These are phyloP conservation scores for Strongylocentrotus purpuratus DNA, from an alignment of 35 echinoderm and acorn worm genomes.

Conservation along the genomic window DNA sequence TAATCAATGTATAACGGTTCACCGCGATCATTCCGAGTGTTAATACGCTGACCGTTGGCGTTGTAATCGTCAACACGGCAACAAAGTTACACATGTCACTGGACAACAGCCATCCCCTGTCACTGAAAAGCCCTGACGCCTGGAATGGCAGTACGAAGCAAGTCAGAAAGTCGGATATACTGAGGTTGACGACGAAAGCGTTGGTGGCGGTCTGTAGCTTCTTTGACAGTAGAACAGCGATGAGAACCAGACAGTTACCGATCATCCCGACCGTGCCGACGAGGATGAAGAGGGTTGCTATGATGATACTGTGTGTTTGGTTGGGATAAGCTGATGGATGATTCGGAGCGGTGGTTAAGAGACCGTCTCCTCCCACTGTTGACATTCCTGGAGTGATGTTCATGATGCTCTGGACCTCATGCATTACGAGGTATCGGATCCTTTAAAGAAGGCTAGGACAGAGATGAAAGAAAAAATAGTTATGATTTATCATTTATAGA, in stretches of 20 bases:
- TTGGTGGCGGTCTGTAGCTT: slow-evolving; percentile 45
- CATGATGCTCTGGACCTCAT: background rate
- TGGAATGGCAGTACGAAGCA: slow-evolving; percentile 37
- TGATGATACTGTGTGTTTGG: slow-evolving; percentile 16
- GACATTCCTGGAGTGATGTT: background rate
- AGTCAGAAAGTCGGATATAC: slow-evolving; percentile 43
- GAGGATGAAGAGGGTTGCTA: slow-evolving; percentile 34
- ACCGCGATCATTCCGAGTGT: slow-evolving; percentile 16
- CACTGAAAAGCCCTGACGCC: background rate
- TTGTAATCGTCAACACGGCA: background rate
- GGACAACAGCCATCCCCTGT: slow-evolving; percentile 15
- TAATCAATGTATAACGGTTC: slow-evolving; percentile 29
- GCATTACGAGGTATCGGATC: background rate
- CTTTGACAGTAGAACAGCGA: slow-evolving; percentile 20
- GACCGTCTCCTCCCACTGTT: background rate
- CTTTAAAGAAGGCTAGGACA: background rate
- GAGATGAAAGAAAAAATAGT: background rate
- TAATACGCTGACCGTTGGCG: background rate
- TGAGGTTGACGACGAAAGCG: slow-evolving; percentile 43
- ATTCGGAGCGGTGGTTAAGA: background rate
- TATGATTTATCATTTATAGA: background rate
- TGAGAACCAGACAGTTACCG: slow-evolving; percentile 35
- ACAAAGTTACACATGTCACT: slow-evolving; percentile 10
- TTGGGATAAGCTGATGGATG: slow-evolving; percentile 20
- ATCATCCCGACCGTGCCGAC: slow-evolving; percentile 35